A percentile compares a stretch with the other conserved stretches of the same genome.
Evolutionary conservation across 2,797 vertebrate genomes (phyloP).

Genomic region (Channallabes apus): DNA sequence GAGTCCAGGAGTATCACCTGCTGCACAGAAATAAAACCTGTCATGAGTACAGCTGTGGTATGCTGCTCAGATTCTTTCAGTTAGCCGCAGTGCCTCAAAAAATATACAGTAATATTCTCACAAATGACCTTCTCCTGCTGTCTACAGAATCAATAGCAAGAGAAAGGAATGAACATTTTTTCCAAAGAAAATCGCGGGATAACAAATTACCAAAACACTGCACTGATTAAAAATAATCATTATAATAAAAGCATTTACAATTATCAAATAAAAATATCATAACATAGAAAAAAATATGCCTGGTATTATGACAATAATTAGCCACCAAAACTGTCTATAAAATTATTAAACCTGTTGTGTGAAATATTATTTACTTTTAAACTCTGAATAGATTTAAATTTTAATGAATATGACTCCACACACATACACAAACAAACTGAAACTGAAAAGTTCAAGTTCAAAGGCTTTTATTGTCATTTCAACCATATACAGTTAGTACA

Average conservation of each 20-base stretch:
- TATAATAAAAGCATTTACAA: too few relatives aligned
- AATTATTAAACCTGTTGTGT: too few relatives aligned
- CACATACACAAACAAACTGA: background rate
- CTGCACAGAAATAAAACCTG: constrained; percentile 21
- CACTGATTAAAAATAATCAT: background rate
- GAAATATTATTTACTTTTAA: too few relatives aligned
- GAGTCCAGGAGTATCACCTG: constrained; percentile 16
- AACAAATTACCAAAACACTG: background rate
- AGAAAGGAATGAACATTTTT: background rate
- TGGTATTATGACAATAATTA: background rate
- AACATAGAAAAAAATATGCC: background rate
- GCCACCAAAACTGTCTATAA: background rate
- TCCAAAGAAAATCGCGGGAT: background rate
- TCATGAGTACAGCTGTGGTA: constrained; percentile 13
- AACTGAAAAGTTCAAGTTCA: too few relatives aligned
- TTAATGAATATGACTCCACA: too few relatives aligned
- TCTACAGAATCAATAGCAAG: constrained; percentile 10
- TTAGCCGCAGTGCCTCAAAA: background rate
- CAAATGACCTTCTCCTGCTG: constrained; percentile 12
- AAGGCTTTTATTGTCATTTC: too few relatives aligned
- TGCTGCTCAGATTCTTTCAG: background rate
- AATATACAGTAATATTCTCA: constrained; percentile 3
- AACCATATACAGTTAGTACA: too few relatives aligned
- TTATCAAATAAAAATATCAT: background rate
- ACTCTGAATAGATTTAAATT: too few relatives aligned